These are phyloP conservation scores for Pachyseris speciosa DNA, from an alignment of 64 coral and sea anemone genomes.

Conservation along the genomic window DNA sequence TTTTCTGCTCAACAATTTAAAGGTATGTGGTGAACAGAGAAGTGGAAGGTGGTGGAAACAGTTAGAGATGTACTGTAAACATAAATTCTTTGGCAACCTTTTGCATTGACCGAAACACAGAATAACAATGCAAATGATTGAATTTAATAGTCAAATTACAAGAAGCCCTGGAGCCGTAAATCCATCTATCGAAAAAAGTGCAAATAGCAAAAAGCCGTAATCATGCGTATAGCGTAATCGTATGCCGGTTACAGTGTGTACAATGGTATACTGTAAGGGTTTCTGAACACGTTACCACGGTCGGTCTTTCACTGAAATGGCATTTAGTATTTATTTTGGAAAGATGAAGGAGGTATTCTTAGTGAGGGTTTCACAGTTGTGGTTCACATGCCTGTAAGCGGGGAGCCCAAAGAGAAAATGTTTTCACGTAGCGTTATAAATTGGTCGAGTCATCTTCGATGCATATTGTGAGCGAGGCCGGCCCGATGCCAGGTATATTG, in stretches of 20 bases:
- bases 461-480: background rate
- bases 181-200: no score
- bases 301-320: background rate
- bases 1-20: constrained; percentile 1
- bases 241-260: no score
- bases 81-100: background rate
- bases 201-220: no score
- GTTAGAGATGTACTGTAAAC: background rate
- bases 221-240: no score
- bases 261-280: no score
- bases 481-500: background rate
- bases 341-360: background rate
- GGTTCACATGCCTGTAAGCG: background rate
- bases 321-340: background rate
- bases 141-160: no score
- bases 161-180: no score
- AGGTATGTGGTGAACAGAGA: background rate
- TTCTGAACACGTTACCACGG: no score
- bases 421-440: background rate
- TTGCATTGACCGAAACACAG: no score
- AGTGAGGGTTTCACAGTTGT: background rate
- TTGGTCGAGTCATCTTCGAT: background rate
- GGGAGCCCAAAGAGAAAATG: background rate
- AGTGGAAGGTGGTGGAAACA: background rate
- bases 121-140: no score